These are phyloP conservation scores for Antechinus stuartii DNA, from an alignment of 2,113 vertebrate species.

Conservation along the genomic window DNA sequence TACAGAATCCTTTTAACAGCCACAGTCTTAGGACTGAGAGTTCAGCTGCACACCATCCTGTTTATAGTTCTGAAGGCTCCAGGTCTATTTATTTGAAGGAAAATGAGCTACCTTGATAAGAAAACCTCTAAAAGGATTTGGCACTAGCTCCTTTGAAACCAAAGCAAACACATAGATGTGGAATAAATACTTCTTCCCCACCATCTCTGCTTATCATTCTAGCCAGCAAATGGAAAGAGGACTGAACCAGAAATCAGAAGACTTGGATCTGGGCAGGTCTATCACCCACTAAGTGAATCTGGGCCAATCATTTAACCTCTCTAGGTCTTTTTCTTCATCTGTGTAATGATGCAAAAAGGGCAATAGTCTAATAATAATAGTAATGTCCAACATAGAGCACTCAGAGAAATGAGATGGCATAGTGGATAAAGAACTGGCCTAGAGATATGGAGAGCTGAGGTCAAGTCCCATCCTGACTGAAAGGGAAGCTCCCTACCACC, in stretches of 20 bases:
- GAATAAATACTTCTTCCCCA: fast-evolving
- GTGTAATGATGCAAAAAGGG: background rate
- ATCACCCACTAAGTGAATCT: background rate
- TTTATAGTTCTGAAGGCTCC: background rate
- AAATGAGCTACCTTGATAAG: background rate
- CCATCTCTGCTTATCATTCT: background rate
- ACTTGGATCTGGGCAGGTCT: no score
- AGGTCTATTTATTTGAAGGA: background rate
- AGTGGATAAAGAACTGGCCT: background rate
- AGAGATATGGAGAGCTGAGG: background rate
- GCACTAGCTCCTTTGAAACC: background rate
- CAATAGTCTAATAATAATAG: background rate
- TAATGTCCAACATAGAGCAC: background rate
- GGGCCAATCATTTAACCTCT: background rate
- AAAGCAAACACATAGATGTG: background rate
- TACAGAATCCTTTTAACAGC: background rate
- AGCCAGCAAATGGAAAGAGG: background rate
- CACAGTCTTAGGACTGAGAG: background rate
- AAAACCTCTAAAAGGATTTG: fast-evolving
- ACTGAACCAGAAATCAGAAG: background rate
- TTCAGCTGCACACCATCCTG: background rate
- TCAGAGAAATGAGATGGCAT: background rate
- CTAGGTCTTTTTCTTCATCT: background rate
- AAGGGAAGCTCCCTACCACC: fast-evolving
- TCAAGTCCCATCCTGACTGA: background rate